Percentiles rank a stretch among this genome's conserved stretches.
Conservation (phyloP, 2,797 vertebrate species). For the Notamacropus eugenii region DNA sequence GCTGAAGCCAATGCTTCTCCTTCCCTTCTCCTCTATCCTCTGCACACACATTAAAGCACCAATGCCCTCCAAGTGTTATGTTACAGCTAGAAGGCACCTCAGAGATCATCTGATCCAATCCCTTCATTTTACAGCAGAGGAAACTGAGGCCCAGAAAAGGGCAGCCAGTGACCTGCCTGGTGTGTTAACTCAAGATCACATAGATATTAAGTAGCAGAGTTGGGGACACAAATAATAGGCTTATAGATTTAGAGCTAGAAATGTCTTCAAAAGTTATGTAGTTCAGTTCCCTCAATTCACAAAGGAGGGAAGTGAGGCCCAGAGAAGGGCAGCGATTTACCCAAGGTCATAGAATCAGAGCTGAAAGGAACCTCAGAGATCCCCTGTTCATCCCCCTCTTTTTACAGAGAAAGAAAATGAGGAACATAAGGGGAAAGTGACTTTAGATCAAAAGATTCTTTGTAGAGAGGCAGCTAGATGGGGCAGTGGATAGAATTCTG, state of each 20-base stretch:
- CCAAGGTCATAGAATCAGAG: too few relatives aligned
- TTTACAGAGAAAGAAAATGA: not conserved
- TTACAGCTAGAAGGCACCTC: not conserved
- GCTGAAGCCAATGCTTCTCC: not conserved
- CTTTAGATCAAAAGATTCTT: not conserved
- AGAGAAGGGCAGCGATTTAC: too few relatives aligned
- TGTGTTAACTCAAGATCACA: too few relatives aligned
- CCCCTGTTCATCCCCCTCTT: too few relatives aligned
- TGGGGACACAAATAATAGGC: too few relatives aligned
- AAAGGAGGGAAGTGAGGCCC: too few relatives aligned
- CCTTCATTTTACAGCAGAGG: not conserved
- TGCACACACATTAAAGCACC: not conserved
- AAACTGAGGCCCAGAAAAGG: not conserved
- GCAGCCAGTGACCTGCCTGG: too few relatives aligned
- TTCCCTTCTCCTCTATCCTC: not conserved
- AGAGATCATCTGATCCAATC: not conserved
- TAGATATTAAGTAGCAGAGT: too few relatives aligned
- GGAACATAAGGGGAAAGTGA: not conserved
- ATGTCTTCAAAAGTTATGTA: too few relatives aligned
- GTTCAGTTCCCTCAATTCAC: too few relatives aligned
- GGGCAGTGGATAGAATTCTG: not conserved
- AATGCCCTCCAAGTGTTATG: not conserved
- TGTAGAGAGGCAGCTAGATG: not conserved
- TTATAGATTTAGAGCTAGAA: too few relatives aligned
- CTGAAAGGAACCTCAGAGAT: not conserved